Conservation (phyloP, 2,888 invertebrate species). For the Invenusta paracnida region DNA sequence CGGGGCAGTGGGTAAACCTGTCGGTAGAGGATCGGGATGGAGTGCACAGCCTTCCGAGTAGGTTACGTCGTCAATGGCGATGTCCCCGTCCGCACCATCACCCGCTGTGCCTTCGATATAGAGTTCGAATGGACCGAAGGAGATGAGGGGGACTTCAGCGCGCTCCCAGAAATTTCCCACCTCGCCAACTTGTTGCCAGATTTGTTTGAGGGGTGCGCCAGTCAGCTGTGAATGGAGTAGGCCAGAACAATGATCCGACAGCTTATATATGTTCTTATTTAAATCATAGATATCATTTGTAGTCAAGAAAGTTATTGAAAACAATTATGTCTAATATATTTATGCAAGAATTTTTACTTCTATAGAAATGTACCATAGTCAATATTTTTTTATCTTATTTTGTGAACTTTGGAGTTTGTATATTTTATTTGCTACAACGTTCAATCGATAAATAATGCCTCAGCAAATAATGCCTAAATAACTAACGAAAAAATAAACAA, state of each 20-base stretch:
- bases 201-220: slow-evolving; percentile 47
- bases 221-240: not conserved
- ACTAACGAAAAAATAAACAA: too few relatives aligned
- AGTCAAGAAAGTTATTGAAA: too few relatives aligned
- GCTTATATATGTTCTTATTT: too few relatives aligned
- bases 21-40: not conserved
- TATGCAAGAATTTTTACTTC: too few relatives aligned
- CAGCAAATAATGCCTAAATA: too few relatives aligned
- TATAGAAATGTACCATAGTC: too few relatives aligned
- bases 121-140: slow-evolving; percentile 47
- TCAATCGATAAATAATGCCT: too few relatives aligned
- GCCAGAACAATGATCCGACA: slow-evolving; percentile 40
- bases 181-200: slow-evolving; percentile 49
- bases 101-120: slow-evolving; percentile 50
- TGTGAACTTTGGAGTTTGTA: too few relatives aligned
- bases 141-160: slow-evolving; percentile 47
- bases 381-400: too few relatives aligned
- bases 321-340: too few relatives aligned
- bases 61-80: slow-evolving; percentile 51
- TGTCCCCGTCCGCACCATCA: slow-evolving; percentile 49
- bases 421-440: too few relatives aligned
- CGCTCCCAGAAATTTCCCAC: slow-evolving; percentile 53
- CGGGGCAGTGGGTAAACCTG: slow-evolving; percentile 24
- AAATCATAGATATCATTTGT: too few relatives aligned
- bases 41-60: slow-evolving; percentile 47